These are phyloP conservation scores for Xenops minutus DNA, from an alignment of 2,797 vertebrate genomes.

Conservation along the genomic window DNA sequence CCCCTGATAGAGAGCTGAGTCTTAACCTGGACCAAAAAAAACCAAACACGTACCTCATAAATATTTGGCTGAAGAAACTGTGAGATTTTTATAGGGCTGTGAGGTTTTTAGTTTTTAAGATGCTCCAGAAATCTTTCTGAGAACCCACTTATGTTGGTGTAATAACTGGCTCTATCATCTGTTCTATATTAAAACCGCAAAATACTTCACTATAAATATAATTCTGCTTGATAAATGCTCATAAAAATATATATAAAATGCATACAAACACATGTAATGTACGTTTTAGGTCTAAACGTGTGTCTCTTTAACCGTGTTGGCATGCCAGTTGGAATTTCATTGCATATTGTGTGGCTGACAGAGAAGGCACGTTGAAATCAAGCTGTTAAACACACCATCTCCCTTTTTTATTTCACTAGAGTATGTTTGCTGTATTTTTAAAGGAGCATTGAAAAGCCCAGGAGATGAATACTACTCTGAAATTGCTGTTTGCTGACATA, in stretches of 20 bases:
- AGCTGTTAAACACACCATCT: constrained; percentile 55
- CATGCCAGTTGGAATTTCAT: constrained; percentile 24
- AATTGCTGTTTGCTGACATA: constrained; percentile 60
- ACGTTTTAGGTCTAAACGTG: neutral
- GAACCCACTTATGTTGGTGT: neutral
- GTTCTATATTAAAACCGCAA: constrained; percentile 30
- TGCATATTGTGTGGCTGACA: constrained; percentile 15
- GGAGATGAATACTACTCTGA: constrained; percentile 55
- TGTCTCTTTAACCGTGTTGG: neutral
- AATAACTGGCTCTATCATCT: neutral
- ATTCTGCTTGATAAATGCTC: constrained; percentile 2
- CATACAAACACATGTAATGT: neutral
- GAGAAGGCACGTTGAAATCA: constrained; percentile 34
- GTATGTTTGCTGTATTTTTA: constrained; percentile 48
- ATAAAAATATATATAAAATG: neutral
- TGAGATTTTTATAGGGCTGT: neutral
- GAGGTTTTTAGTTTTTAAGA: neutral
- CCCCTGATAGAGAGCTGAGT: neutral
- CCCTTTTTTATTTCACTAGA: constrained; percentile 40
- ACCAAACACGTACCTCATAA: neutral
- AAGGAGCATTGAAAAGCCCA: constrained; percentile 53
- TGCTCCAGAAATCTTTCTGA: constrained; percentile 6
- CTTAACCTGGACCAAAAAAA: neutral
- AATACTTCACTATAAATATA: constrained; percentile 31
- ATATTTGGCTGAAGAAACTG: neutral